A percentile compares a stretch with the other conserved stretches of the same genome.
Conservation (phyloP, 2,113 vertebrate species). For the Mastomys coucha region DNA sequence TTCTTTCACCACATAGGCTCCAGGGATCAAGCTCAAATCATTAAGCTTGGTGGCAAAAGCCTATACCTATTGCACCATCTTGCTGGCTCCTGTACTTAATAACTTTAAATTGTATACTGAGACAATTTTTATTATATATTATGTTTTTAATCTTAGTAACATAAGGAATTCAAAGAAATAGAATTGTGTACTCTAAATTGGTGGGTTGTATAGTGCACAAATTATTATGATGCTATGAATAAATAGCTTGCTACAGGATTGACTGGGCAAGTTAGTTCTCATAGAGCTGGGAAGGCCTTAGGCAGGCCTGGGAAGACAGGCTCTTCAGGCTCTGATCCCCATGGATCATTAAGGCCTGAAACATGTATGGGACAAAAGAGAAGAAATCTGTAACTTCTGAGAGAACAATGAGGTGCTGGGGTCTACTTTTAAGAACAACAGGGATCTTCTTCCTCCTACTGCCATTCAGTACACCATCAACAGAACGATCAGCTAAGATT, state of each 20-base stretch:
- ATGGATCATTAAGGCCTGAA: background rate
- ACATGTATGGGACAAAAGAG: background rate
- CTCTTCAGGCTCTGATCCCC: background rate
- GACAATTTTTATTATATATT: background rate
- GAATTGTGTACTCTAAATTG: background rate
- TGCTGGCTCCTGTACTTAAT: background rate
- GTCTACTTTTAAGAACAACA: conserved; percentile 3
- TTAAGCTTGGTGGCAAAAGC: background rate
- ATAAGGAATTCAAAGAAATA: background rate
- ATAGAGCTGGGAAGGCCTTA: background rate
- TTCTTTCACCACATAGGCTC: background rate
- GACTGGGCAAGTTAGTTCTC: background rate
- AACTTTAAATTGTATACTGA: conserved; percentile 2
- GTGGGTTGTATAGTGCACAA: background rate
- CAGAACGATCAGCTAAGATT: too few species aligned
- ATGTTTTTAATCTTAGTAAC: conserved; percentile 5
- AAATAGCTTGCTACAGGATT: background rate
- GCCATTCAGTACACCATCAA: background rate
- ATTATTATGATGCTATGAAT: background rate
- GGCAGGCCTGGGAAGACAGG: background rate
- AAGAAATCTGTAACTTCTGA: background rate
- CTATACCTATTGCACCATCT: background rate
- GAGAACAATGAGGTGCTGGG: background rate
- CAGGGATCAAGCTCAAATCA: background rate
- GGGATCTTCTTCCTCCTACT: background rate